Conservation (phyloP, 2,113 vertebrate genomes). For the Arizona elegans region DNA sequence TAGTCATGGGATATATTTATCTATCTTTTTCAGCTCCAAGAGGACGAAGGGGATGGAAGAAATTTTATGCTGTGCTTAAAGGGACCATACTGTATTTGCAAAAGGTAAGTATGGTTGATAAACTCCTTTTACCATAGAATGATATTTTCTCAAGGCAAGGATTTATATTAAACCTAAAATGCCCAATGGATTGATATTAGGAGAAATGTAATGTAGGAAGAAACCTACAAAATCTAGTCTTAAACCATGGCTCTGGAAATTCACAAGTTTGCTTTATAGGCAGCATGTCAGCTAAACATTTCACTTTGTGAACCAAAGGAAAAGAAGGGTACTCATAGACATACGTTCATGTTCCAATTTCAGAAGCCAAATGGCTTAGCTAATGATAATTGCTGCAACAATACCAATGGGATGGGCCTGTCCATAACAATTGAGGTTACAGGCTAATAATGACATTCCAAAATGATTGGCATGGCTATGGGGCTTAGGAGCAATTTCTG, state of each 20-base stretch:
- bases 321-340: background rate
- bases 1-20: background rate
- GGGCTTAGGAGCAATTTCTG: background rate
- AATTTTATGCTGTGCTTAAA: constrained; percentile 96
- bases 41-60: constrained; percentile 96
- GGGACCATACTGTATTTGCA: constrained; percentile 95
- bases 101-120: constrained; percentile 76
- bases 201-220: background rate
- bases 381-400: background rate
- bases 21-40: constrained; percentile 79
- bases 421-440: background rate
- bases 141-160: background rate
- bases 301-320: background rate
- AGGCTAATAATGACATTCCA: background rate
- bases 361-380: background rate
- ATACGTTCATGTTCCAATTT: background rate
- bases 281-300: background rate
- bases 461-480: background rate
- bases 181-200: background rate
- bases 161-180: background rate
- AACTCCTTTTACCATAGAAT: constrained; percentile 16
- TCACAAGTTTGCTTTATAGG: background rate
- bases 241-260: background rate
- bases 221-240: background rate
- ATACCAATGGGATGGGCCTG: background rate